These are phyloP conservation scores for Drosophila imparisetae DNA, from an alignment of 2,888 invertebrate genomes.

Conservation along the genomic window DNA sequence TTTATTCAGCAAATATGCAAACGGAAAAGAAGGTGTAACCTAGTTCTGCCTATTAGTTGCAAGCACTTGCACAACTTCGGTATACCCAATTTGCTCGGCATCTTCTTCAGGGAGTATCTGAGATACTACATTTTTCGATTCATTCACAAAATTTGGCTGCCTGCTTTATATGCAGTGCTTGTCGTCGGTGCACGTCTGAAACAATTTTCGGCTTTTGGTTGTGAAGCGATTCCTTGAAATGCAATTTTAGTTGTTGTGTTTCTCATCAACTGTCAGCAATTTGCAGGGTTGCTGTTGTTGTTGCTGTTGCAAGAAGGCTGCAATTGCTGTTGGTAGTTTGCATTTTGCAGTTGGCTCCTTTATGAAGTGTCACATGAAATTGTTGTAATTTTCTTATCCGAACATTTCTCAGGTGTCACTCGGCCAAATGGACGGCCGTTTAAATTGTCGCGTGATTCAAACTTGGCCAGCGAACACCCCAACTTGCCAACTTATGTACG, in stretches of 20 bases:
- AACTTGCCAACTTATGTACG: not conserved
- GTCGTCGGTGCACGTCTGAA: constrained; percentile 1
- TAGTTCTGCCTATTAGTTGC: not conserved
- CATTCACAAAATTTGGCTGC: constrained; percentile 36
- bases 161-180: constrained; percentile 19
- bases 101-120: constrained; percentile 4
- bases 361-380: constrained; percentile 79
- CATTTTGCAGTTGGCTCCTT: constrained; percentile 20
- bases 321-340: constrained; percentile 11
- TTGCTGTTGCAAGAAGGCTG: constrained; percentile 1
- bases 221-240: constrained; percentile 28
- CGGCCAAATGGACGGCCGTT: constrained; percentile 55
- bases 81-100: not conserved
- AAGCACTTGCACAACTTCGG: not conserved
- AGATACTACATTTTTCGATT: constrained; percentile 1
- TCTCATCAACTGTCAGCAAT: constrained; percentile 43
- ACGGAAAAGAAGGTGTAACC: not conserved
- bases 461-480: constrained; percentile 9
- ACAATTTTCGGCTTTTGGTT: constrained; percentile 12
- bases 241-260: constrained; percentile 28
- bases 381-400: constrained; percentile 78
- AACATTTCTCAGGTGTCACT: constrained; percentile 38
- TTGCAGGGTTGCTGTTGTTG: constrained; percentile 25
- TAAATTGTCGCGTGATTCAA: constrained; percentile 61
- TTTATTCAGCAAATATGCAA: not conserved